phyloP scores from a whole-genome alignment of 30 jellyfish, hydroid and myxozoan genomes.

The Catostylus mosaicus region DNA sequence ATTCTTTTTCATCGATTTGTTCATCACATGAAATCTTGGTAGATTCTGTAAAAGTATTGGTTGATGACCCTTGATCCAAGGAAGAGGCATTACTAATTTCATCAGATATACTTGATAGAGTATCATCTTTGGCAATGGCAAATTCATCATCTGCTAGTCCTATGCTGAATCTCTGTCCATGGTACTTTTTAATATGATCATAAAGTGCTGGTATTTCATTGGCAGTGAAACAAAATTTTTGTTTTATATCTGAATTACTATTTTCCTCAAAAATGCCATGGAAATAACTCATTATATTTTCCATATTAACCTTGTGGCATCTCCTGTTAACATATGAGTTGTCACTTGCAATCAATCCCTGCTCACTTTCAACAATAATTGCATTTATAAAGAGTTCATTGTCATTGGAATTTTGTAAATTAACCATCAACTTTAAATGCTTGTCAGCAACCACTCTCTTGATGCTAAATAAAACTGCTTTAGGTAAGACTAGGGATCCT shows the following conservation, averaged over 20 bases:
- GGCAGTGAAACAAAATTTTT: constrained; percentile 36
- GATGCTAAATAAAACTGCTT: background rate
- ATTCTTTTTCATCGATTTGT: background rate
- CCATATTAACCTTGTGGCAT: background rate
- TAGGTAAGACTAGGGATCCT: background rate
- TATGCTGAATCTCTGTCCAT: constrained; percentile 2
- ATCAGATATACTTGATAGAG: background rate
- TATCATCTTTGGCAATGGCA: background rate
- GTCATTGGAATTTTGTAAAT: background rate
- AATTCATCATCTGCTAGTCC: background rate
- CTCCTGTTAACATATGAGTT: background rate
- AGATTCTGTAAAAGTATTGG: background rate
- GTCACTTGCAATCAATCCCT: constrained; percentile 18
- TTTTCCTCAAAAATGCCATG: constrained; percentile 12
- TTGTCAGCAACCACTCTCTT: background rate
- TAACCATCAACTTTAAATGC: background rate
- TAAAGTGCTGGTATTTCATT: constrained; percentile 50
- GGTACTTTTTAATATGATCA: constrained; percentile 33
- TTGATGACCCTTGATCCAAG: background rate
- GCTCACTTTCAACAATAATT: constrained; percentile 11
- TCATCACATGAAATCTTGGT: background rate
- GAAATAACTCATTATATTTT: constrained; percentile 10
- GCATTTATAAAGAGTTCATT: constrained; percentile 23
- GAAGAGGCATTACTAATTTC: background rate
- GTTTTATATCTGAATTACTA: background rate